A percentile compares a stretch with the other conserved stretches of the same genome.
Evolutionary conservation across 2,113 vertebrate genomes (phyloP).

Genomic region (Platysternon megacephalum): DNA sequence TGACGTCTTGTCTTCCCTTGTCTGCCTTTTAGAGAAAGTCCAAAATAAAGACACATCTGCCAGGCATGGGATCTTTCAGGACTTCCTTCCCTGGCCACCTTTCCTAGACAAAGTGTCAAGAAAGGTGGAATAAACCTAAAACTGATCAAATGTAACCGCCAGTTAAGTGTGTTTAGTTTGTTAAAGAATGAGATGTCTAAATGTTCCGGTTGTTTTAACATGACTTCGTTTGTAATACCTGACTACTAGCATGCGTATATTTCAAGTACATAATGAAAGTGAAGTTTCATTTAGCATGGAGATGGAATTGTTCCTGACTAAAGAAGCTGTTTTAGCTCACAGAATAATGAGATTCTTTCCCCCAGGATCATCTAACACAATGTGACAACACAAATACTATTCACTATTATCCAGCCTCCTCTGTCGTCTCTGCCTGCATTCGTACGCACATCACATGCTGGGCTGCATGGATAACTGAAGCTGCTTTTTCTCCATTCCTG

Average conservation of each 20-base stretch:
- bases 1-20: not conserved
- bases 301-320: not conserved
- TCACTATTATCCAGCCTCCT: not conserved
- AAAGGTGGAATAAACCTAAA: not conserved
- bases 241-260: not conserved
- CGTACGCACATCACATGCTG: not conserved
- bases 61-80: not conserved
- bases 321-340: not conserved
- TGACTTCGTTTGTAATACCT: not conserved
- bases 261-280: not conserved
- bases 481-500: not conserved
- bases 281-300: not conserved
- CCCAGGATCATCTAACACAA: not conserved
- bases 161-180: not conserved
- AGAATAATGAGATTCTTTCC: not conserved
- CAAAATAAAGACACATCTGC: rapidly evolving
- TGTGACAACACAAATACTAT: not conserved
- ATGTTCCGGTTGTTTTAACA: not conserved
- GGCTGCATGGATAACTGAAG: too few species aligned
- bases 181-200: not conserved
- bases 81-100: not conserved
- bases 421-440: not conserved
- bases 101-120: not conserved
- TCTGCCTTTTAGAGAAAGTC: not conserved
- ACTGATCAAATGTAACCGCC: rapidly evolving